Base-by-base conservation (phyloP, 2,888 invertebrate genomes). In the Colletes collaris region DNA sequence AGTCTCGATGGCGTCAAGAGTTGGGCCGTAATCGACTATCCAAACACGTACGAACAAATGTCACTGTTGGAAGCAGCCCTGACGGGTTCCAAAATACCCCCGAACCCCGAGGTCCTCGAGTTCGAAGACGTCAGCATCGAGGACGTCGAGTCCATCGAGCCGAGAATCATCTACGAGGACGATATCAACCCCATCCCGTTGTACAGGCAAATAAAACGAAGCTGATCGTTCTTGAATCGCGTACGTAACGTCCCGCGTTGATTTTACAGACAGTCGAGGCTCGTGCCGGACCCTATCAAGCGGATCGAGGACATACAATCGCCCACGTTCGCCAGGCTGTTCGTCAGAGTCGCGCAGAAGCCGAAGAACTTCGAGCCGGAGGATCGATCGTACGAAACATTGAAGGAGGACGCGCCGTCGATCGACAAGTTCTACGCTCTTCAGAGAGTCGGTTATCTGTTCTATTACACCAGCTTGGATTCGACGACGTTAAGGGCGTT, bases 1-100 rank as follows among this genome's bases (percentile, higher is more conserved):
- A 93, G 92, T 49, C 92, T 95, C 76, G 72, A 88, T 1, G 90
- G 94, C 58, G 93, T 94, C 53, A 88, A 93, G 19, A 95, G 95
- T 5, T 96, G 95, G 94, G 95, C 94, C n/a, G 92, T 96, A 62
- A 91, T 96, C 56, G 95, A 96, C 89, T 96, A 95, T 88, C 96
- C 96, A 0, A 94, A 93, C 76, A 94, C 93, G 6, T 94, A 95
- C 73, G 92, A 94, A 44, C 95, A 96, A 91, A 95, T 95, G 55
- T 93, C 94, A 84, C 93, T 94, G 58, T 90, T 96, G 49, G 96
- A 96, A 91, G 94, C 94, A 91, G 93, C 93, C 1, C 93, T 96
- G 87, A 94, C 94, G 10, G 95, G 95, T 0, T 89, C 88, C 59
- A 90, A 91, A 58, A 93, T 95, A 27, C 94, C 95, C 7, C 90